These are phyloP conservation scores for Drosophila percnosoma DNA, from an alignment of 2,888 invertebrate genomes.

Conservation along the genomic window DNA sequence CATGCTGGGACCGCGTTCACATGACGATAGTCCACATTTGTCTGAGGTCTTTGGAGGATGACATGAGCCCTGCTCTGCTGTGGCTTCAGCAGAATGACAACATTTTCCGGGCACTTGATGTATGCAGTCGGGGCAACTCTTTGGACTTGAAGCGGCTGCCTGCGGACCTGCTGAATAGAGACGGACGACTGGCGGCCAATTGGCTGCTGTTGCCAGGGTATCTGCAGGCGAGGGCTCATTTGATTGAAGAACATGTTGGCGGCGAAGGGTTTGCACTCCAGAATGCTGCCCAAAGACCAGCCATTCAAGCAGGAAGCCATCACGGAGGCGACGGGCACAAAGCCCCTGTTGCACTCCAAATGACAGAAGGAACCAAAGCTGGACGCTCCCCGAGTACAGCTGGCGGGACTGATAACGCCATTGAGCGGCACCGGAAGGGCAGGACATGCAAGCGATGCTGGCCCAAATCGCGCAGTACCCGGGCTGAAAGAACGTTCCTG, in stretches of 20 bases:
- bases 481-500: constrained; percentile 15
- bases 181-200: neutral
- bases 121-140: constrained; percentile 82
- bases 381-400: constrained; percentile 85
- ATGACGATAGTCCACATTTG: constrained; percentile 89
- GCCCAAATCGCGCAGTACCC: neutral
- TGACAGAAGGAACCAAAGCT: constrained; percentile 85
- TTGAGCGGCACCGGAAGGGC: constrained; percentile 85
- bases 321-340: constrained; percentile 79
- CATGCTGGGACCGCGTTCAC: constrained; percentile 87
- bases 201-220: constrained; percentile 24
- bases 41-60: constrained; percentile 86
- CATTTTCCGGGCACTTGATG: constrained; percentile 88
- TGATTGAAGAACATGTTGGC: constrained; percentile 13
- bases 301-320: constrained; percentile 82
- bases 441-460: constrained; percentile 85
- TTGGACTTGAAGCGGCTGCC: constrained; percentile 6
- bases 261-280: constrained; percentile 76
- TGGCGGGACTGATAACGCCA: constrained; percentile 86
- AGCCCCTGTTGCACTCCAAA: constrained; percentile 86
- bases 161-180: neutral
- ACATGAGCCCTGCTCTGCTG: constrained; percentile 80
- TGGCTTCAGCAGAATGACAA: constrained; percentile 86
- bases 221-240: neutral
- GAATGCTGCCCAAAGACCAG: constrained; percentile 82